Evolutionary conservation across 2,113 vertebrate genomes (phyloP), one percentile per base, ranked within the genome.

Genomic region (Melanerpes formicivorus): DNA sequence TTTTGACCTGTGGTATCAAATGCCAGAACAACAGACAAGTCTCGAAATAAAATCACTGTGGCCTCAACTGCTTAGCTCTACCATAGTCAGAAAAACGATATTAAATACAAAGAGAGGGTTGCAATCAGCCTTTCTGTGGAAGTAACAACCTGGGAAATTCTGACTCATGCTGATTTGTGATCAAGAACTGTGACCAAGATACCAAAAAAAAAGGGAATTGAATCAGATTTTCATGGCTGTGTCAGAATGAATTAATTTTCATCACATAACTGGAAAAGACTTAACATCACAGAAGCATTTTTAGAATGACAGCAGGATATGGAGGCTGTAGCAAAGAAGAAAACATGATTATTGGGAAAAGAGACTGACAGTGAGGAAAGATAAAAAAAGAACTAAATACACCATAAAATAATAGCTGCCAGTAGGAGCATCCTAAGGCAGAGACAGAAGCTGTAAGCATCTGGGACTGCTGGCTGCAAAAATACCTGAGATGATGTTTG

Each of bases 91-190:
- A 73, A 93, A 92, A 92, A 84, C 67, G 71, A 88, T 92, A 96
- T 93, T 91, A 94, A 95, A 86, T 69, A 82, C 6, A 34, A 75
- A 95, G 79, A 83, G 14, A 18, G 67, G 58, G 56, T 27, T 76
- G 66, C 80, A 91, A 90, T 94, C 93, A 89, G 69, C 54, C 63
- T 96, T 93, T 88, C 88, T 92, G 76, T 92, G 82, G 92, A 96
- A 96, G 94, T 95, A 96, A 96, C 73, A 91, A 94, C 82, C 90
- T 84, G 87, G 87, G 87, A 94, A 95, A 94, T 84, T 96, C 96
- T 97, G 96, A 97, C 79, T 96, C 96, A 96, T 73, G 75, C 90
- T 92, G 87, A 95, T 96, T 95, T 96, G 89, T 90, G 93, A 96
- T 96, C 88, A 96, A 94, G 94, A 77, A 88, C 93, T 96, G 84